phyloP scores from a whole-genome alignment of 2,888 invertebrate species.

The Drosophila neoperkinsi region DNA sequence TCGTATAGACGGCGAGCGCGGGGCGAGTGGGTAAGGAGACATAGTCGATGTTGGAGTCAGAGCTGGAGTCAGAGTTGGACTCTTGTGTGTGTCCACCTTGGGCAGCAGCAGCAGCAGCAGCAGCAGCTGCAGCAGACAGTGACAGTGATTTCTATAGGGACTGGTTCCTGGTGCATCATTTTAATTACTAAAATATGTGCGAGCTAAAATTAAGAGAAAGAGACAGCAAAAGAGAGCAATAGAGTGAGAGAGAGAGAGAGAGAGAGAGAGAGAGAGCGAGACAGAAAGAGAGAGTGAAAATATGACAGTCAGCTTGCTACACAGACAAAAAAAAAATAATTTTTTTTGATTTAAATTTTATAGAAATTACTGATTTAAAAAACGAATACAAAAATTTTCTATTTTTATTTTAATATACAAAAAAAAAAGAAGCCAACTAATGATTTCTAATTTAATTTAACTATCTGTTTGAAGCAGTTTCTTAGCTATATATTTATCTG shows the following conservation, averaged over 20 bases:
- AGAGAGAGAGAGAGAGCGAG: background rate
- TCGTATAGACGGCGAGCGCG: conserved; percentile 73
- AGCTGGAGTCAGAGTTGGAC: conserved; percentile 1
- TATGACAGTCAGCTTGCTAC: conserved; percentile 1
- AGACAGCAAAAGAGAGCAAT: conserved; percentile 10
- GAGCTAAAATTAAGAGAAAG: conserved; percentile 63
- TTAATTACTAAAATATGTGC: conserved; percentile 81
- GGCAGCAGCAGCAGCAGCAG: conserved; percentile 22
- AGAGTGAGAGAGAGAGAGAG: background rate
- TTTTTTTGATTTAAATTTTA: background rate
- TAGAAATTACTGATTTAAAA: background rate
- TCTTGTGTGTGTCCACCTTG: conserved; percentile 14
- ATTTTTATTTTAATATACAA: too few relatives aligned
- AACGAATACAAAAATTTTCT: background rate
- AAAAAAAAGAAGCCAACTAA: too few relatives aligned
- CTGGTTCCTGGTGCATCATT: conserved; percentile 82
- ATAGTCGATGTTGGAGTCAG: background rate
- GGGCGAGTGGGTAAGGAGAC: background rate
- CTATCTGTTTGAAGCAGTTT: background rate
- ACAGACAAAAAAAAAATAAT: background rate
- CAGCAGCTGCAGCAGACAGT: conserved; percentile 13
- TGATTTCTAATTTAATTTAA: background rate
- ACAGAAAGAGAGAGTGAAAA: background rate
- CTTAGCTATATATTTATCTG: background rate
- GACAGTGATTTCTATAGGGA: conserved; percentile 80